Percentiles rank a stretch among this genome's conserved stretches.
These are phyloP conservation scores for Timema cristinae DNA, from an alignment of 2,888 invertebrate genomes.

Conservation along the genomic window DNA sequence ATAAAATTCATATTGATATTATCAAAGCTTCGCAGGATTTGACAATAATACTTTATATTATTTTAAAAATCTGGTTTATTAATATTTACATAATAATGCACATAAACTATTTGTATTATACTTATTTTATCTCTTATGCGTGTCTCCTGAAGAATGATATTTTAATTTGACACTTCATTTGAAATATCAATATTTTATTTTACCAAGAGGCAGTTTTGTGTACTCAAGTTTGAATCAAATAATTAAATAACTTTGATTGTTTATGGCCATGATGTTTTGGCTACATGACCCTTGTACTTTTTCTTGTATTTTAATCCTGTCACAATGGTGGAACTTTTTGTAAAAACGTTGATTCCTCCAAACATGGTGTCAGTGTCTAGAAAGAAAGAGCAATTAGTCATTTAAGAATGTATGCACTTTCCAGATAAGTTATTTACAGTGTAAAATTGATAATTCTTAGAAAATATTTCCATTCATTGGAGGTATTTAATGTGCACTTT, in stretches of 20 bases:
- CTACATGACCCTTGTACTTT: conserved; percentile 71
- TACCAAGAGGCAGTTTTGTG: too few species aligned
- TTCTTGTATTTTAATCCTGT: conserved; percentile 75
- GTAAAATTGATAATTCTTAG: conserved; percentile 12
- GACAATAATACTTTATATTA: too few species aligned
- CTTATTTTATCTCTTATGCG: too few species aligned
- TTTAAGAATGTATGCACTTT: conserved; percentile 23
- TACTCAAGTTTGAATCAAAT: conserved; percentile 7
- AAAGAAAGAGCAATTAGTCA: conserved; percentile 31
- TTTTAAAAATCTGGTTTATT: too few species aligned
- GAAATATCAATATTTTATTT: too few species aligned
- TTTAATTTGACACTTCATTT: too few species aligned
- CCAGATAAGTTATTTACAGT: conserved; percentile 13
- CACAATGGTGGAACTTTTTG: conserved; percentile 78
- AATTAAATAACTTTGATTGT: neutral
- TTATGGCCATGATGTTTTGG: conserved; percentile 60
- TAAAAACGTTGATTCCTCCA: conserved; percentile 77
- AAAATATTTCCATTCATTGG: neutral
- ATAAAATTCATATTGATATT: too few species aligned
- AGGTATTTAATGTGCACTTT: too few species aligned
- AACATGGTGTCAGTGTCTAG: conserved; percentile 66
- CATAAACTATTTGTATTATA: too few species aligned
- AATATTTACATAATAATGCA: too few species aligned
- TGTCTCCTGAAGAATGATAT: too few species aligned
- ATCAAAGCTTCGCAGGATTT: too few species aligned